phyloP scores from a whole-genome alignment of 2,888 invertebrate species.

The Cephus spinipes region DNA sequence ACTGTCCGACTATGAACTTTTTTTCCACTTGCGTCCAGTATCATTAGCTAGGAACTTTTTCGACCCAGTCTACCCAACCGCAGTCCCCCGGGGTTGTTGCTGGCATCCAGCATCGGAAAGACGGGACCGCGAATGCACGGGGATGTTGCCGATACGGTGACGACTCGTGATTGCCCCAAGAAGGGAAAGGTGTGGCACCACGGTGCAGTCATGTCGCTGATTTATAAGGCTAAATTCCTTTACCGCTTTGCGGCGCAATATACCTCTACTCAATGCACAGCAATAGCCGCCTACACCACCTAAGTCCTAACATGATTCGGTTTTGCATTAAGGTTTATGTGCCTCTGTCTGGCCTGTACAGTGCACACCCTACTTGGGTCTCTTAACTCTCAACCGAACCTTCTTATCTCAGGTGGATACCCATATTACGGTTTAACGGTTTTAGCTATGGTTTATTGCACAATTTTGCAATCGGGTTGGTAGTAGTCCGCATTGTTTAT shows the following conservation, averaged over 20 bases:
- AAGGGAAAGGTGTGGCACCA: conserved; percentile 67
- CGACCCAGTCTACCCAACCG: background rate
- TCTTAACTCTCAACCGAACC: background rate
- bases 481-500: background rate
- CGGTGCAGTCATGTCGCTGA: conserved; percentile 63
- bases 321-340: conserved; percentile 47
- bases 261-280: conserved; percentile 20
- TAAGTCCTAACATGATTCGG: conserved; percentile 40
- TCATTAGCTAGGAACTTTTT: background rate
- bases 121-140: conserved; percentile 36
- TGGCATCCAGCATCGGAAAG: conserved; percentile 32
- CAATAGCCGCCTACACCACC: conserved; percentile 43
- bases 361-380: background rate
- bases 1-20: background rate
- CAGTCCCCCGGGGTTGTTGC: background rate
- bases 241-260: conserved; percentile 39
- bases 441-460: background rate
- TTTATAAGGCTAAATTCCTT: conserved; percentile 67
- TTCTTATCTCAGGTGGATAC: background rate
- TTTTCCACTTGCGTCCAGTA: background rate
- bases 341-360: background rate
- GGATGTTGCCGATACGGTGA: conserved; percentile 66
- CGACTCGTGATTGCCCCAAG: conserved; percentile 67
- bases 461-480: background rate
- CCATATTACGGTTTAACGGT: background rate